Base-by-base conservation (phyloP, 2,797 vertebrate species). In the Scomberomorus guttatus region DNA sequence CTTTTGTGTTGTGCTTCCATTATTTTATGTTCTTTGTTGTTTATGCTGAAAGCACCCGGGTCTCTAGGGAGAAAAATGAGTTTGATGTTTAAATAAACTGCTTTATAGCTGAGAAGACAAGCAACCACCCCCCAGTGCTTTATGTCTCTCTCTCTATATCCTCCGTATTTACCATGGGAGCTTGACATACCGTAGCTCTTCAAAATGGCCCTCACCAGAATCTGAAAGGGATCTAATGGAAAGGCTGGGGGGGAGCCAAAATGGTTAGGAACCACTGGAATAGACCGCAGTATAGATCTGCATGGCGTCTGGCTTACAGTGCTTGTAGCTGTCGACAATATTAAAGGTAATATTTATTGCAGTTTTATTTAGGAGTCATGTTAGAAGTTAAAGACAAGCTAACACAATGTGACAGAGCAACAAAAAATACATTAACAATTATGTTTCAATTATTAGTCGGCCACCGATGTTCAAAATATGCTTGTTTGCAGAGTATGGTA, bases 171-270 rank as follows among this genome's bases (percentile, higher is more conserved):
- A 85, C 73, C 57, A 78, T 39, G 22, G 68, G 61, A 76, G 72
- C 20, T 78, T 77, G 85, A 77, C 78, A 39, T 75, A 37, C 34
- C 10, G 34, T 37, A 66, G 72, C 72, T 66, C 70, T 83, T 83
- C 60, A 85, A 76, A 87, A 67, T 77, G 27, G 52, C 58, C 79
- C 61, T 87, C 85, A 89, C 72, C 87, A 90, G 85, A 92, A 90
- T 77, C 58, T 69, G 77, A 83, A 79, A 60, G 54, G 34, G 63
- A 73, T 72, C 83, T 94, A 93, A 94, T 94, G 91, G 91, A 94
- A 44, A 51, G 5, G 77, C 78, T 94, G 92, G 88, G 77, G 44
- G 5, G 6, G 20, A 77, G 92, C 90, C 93, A 94, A 84, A 71
- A 82, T 24, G 58, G 51, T 84, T 81, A 79, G 85, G 70, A 87